Conservation (phyloP, 2,797 vertebrate genomes). For the Protosalanx chinensis region DNA sequence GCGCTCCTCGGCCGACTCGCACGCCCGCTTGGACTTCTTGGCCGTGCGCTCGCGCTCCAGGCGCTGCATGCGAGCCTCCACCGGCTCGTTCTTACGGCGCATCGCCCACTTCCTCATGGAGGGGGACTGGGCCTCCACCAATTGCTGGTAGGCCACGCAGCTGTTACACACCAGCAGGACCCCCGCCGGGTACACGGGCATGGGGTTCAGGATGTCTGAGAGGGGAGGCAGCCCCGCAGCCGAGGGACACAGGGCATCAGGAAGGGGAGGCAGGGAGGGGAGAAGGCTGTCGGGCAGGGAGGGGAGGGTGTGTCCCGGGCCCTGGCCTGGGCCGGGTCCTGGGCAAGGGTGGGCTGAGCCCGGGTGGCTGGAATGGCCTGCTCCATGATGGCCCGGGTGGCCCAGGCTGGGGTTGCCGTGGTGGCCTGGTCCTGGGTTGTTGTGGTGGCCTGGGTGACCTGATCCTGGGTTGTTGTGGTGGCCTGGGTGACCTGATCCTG, state of each 20-base stretch:
- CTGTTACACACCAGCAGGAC: conserved; percentile 96
- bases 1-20: conserved; percentile 87
- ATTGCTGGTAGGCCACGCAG: conserved; percentile 88
- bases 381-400: background rate
- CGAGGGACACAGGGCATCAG: conserved; percentile 70
- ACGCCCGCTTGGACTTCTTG: conserved; percentile 94
- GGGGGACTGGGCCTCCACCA: conserved; percentile 83
- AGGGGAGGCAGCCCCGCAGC: conserved; percentile 70
- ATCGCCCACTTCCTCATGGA: conserved; percentile 84
- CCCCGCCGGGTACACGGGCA: conserved; percentile 87
- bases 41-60: conserved; percentile 93
- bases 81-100: conserved; percentile 89
- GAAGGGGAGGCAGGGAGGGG: conserved; percentile 68
- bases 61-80: conserved; percentile 85
- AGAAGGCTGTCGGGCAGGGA: conserved; percentile 70
- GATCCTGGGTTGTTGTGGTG: conserved; percentile 4
- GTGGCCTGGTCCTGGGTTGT: conserved; percentile 43
- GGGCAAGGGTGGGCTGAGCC: conserved; percentile 28
- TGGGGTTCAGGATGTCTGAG: conserved; percentile 73
- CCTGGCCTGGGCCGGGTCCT: conserved; percentile 35
- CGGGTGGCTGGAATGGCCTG: conserved; percentile 11
- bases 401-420: background rate
- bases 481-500: conserved; percentile 46
- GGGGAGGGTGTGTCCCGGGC: conserved; percentile 62
- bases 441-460: conserved; percentile 36